These are phyloP conservation scores for Pseudorhiza aurosa DNA, from an alignment of 30 jellyfish, hydroid and myxozoan species.

Conservation along the genomic window DNA sequence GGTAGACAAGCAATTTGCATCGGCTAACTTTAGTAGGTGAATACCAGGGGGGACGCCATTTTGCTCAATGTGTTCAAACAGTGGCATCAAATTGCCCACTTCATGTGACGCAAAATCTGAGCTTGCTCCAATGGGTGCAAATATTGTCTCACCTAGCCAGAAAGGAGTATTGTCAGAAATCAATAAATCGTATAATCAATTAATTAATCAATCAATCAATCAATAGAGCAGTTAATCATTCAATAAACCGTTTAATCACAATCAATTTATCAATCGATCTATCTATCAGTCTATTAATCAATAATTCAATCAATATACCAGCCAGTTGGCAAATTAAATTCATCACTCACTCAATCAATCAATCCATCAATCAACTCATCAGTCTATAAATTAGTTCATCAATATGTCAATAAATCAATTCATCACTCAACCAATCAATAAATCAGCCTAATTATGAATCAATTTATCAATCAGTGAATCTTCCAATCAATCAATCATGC, in stretches of 20 bases:
- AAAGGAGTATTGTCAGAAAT: background rate
- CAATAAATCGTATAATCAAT: too few relatives aligned
- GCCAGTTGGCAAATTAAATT: background rate
- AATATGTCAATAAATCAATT: too few relatives aligned
- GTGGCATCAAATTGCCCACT: background rate
- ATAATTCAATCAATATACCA: background rate
- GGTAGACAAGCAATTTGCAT: slow-evolving; percentile 14
- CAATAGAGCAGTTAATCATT: too few relatives aligned
- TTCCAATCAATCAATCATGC: background rate
- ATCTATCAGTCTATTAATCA: background rate
- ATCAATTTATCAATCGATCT: too few relatives aligned
- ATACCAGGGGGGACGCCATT: slow-evolving; percentile 51
- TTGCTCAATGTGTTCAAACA: slow-evolving; percentile 25
- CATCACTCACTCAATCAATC: background rate
- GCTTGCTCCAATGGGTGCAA: slow-evolving; percentile 39
- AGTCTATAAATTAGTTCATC: background rate
- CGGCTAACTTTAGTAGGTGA: slow-evolving; percentile 4
- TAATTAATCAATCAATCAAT: background rate
- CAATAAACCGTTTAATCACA: too few relatives aligned
- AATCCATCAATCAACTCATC: background rate
- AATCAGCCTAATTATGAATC: too few relatives aligned
- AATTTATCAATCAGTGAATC: background rate
- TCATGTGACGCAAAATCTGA: background rate
- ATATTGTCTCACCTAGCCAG: slow-evolving; percentile 34
- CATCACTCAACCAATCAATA: background rate